phyloP scores from a whole-genome alignment of 2,797 vertebrate genomes.

The Martes flavigula region DNA sequence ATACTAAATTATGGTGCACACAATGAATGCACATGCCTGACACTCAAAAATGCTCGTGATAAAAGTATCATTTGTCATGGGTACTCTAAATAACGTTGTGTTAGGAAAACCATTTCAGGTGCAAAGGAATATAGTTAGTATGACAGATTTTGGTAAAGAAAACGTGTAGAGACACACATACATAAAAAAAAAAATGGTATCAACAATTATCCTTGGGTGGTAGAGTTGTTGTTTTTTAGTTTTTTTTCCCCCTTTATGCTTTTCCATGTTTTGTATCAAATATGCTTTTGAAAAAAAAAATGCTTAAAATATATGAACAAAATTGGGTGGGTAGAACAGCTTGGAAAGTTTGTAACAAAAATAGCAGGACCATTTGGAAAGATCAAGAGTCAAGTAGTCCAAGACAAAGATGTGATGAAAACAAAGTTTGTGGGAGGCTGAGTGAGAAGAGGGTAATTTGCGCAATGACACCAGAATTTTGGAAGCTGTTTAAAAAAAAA shows the following conservation, averaged over 20 bases:
- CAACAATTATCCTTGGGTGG: background rate
- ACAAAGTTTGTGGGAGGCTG: background rate
- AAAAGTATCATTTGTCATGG: background rate
- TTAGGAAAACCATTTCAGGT: background rate
- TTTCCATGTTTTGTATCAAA: background rate
- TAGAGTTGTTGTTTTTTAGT: background rate
- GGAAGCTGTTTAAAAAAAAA: background rate
- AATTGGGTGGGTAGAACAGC: background rate
- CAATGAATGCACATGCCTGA: background rate
- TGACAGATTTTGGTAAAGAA: background rate
- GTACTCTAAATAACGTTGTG: background rate
- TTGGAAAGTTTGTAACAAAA: background rate
- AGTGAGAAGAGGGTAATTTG: background rate
- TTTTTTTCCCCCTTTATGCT: background rate
- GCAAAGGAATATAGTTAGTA: background rate
- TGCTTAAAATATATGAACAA: background rate
- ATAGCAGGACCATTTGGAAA: background rate
- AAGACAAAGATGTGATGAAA: background rate
- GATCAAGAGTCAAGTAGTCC: background rate
- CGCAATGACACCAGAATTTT: background rate
- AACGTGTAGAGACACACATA: background rate
- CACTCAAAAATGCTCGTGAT: background rate
- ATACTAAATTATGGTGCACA: background rate
- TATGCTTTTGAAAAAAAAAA: background rate
- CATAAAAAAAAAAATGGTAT: background rate